Percentiles rank a stretch among this genome's conserved stretches.
Conservation (phyloP, 1,140 invertebrate genomes). For the Drosophila burlai region DNA sequence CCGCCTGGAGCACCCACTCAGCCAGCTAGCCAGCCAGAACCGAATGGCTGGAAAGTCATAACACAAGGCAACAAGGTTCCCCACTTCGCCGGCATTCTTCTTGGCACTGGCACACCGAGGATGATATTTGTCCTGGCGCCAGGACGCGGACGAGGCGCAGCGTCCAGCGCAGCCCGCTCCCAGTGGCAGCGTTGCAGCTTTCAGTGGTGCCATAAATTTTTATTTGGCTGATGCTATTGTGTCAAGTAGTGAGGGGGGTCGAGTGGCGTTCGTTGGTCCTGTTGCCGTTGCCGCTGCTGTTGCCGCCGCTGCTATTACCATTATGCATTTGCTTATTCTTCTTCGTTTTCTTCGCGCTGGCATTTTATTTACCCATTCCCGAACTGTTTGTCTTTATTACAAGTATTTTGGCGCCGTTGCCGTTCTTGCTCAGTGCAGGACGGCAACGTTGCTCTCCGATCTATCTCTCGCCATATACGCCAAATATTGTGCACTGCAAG, state of each 20-base stretch:
- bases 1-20: constrained; percentile 29
- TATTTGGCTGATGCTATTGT: constrained; percentile 78
- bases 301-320: constrained; percentile 71
- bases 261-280: constrained; percentile 17
- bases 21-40: constrained; percentile 42
- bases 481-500: constrained; percentile 24
- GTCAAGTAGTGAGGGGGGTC: constrained; percentile 59
- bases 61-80: constrained; percentile 58
- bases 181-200: constrained; percentile 66
- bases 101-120: constrained; percentile 32
- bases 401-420: constrained; percentile 42
- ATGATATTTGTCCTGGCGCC: constrained; percentile 32
- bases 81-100: constrained; percentile 13
- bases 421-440: constrained; percentile 50
- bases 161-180: constrained; percentile 48
- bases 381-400: constrained; percentile 81
- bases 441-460: constrained; percentile 26
- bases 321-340: constrained; percentile 61
- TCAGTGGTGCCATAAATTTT: constrained; percentile 79
- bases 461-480: constrained; percentile 50
- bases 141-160: constrained; percentile 23
- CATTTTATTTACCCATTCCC: constrained; percentile 43
- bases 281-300: constrained; percentile 46
- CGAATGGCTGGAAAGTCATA: constrained; percentile 67
- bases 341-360: constrained; percentile 17